Conservation (phyloP, 2,113 vertebrate species). For the Coracopsis vasa region DNA sequence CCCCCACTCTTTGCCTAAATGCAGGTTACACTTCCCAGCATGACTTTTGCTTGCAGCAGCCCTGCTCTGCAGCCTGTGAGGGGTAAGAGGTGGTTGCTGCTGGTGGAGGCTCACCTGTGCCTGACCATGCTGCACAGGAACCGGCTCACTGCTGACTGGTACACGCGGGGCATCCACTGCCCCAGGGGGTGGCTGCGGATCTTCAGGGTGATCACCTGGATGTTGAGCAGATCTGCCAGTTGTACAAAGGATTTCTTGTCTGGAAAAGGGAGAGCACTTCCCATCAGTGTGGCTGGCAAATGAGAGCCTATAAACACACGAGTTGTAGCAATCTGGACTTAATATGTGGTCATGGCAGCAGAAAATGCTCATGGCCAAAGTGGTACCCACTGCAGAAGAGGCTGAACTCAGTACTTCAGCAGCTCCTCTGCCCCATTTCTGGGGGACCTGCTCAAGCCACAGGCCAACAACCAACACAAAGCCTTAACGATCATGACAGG, state of each 20-base stretch:
- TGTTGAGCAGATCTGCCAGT: slow-evolving; percentile 91
- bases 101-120: slow-evolving; percentile 78
- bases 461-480: neutral
- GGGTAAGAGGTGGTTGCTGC: neutral
- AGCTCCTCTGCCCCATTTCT: neutral
- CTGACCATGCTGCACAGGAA: slow-evolving; percentile 77
- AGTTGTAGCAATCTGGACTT: neutral
- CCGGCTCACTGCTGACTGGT: slow-evolving; percentile 76
- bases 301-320: rapidly evolving
- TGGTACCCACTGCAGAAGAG: neutral
- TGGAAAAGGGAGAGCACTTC: slow-evolving; percentile 38
- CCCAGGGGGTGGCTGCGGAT: slow-evolving; percentile 81
- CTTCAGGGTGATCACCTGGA: slow-evolving; percentile 86
- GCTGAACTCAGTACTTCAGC: neutral
- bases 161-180: slow-evolving; percentile 72
- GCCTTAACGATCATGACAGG: neutral
- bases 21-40: neutral
- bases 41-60: neutral
- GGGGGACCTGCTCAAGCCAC: neutral
- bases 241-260: slow-evolving; percentile 87
- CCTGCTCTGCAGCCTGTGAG: neutral
- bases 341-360: rapidly evolving
- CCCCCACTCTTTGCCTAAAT: neutral
- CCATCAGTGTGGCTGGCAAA: neutral
- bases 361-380: neutral